phyloP scores from a whole-genome alignment of 2,888 invertebrate genomes.

The Athalia circularis region DNA sequence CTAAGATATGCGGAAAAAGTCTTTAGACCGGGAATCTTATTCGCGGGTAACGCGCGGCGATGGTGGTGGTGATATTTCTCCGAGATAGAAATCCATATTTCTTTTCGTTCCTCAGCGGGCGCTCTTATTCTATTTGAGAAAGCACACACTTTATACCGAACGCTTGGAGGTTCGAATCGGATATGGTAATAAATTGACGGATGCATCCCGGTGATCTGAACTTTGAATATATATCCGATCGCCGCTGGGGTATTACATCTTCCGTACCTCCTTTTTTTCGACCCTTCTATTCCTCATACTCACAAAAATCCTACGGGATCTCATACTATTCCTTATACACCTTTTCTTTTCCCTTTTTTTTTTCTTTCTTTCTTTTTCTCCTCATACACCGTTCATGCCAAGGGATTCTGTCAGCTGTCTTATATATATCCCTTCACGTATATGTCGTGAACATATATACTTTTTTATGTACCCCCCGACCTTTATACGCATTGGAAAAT shows the following conservation, averaged over 20 bases:
- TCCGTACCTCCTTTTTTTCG: background rate
- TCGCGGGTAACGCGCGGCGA: no score
- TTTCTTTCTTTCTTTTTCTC: no score
- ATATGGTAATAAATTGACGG: constrained; percentile 10
- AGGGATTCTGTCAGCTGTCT: background rate
- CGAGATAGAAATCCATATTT: no score
- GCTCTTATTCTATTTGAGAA: no score
- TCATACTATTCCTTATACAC: background rate
- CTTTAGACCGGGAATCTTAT: no score
- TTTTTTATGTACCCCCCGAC: background rate
- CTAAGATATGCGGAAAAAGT: no score
- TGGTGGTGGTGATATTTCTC: no score
- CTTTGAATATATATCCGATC: constrained; percentile 20
- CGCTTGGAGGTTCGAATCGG: background rate
- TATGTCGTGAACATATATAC: no score
- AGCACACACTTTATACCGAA: background rate
- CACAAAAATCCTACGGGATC: constrained; percentile 9
- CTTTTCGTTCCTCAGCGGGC: no score
- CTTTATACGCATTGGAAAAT: no score
- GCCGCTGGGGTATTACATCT: background rate
- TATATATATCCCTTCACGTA: background rate
- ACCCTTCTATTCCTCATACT: background rate
- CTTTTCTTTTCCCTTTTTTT: no score
- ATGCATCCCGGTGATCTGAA: constrained; percentile 6
- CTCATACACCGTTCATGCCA: constrained; percentile 20